A percentile compares a stretch with the other conserved stretches of the same genome.
phyloP scores from a whole-genome alignment of 2,797 vertebrate species.

The Perodicticus potto region DNA sequence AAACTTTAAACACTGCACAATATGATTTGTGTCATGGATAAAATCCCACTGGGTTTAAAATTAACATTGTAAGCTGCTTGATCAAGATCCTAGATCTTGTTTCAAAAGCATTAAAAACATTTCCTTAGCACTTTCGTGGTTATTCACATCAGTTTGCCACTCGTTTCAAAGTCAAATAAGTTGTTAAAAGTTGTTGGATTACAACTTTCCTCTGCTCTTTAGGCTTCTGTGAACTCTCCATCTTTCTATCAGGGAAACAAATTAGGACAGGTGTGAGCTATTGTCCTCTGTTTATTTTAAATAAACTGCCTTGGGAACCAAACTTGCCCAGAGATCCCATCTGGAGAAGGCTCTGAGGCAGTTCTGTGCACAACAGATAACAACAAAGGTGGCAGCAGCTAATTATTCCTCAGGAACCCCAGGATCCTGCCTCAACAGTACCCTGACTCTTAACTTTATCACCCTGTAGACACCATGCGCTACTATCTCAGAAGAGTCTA shows the following conservation, averaged over 20 bases:
- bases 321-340: conserved; percentile 59
- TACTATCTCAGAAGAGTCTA: not conserved
- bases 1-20: conserved; percentile 7
- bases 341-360: conserved; percentile 43
- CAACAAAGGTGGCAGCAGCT: conserved; percentile 30
- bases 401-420: conserved; percentile 50
- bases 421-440: not conserved
- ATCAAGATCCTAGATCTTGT: not conserved
- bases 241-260: conserved; percentile 72
- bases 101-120: not conserved
- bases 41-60: not conserved
- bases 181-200: conserved; percentile 29
- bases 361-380: conserved; percentile 44
- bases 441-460: conserved; percentile 7
- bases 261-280: conserved; percentile 41
- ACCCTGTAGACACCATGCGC: not conserved
- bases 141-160: not conserved
- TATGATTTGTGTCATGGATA: not conserved
- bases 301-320: conserved; percentile 65
- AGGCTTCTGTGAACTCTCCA: conserved; percentile 32
- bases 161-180: conserved; percentile 9
- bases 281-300: conserved; percentile 67
- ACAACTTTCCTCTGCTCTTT: conserved; percentile 30
- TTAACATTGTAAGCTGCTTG: not conserved
- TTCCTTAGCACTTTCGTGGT: not conserved